Conservation (phyloP, 2,797 vertebrate species). For the Typhlichthys eigenmanni region DNA sequence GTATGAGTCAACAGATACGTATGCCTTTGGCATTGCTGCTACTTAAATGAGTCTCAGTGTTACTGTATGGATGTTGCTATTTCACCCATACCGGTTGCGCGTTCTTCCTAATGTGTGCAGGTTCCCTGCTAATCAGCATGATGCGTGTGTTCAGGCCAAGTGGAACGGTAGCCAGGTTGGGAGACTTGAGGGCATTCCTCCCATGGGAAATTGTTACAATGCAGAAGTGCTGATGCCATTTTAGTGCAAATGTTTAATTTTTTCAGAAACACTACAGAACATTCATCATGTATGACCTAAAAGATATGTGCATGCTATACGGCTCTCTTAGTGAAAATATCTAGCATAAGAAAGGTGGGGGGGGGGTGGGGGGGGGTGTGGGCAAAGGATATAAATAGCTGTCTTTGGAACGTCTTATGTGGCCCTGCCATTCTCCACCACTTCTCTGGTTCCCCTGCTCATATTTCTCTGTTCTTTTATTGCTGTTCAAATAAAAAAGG, state of each 20-base stretch:
- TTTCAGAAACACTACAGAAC: slow-evolving; percentile 1
- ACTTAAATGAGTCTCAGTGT: too few relatives aligned
- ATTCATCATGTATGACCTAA: neutral
- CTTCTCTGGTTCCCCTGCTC: too few relatives aligned
- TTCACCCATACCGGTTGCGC: neutral
- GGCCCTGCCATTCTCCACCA: too few relatives aligned
- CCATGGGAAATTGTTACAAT: neutral
- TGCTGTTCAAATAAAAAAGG: too few relatives aligned
- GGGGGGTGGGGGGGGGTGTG: too few relatives aligned
- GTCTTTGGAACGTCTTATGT: too few relatives aligned
- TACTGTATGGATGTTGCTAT: too few relatives aligned
- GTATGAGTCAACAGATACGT: too few relatives aligned
- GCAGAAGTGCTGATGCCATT: neutral
- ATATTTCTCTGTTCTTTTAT: too few relatives aligned
- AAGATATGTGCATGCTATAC: neutral
- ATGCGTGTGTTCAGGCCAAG: neutral
- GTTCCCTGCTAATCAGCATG: neutral
- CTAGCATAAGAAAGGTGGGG: too few relatives aligned
- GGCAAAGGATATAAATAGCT: too few relatives aligned
- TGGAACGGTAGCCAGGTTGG: neutral
- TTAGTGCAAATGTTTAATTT: slow-evolving; percentile 7
- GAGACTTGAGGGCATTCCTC: neutral
- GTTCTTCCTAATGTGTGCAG: neutral
- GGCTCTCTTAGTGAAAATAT: neutral
- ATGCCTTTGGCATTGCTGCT: too few relatives aligned